Evolutionary conservation across 2,113 vertebrate species (phyloP).

Genomic region (Gobio gobio): DNA sequence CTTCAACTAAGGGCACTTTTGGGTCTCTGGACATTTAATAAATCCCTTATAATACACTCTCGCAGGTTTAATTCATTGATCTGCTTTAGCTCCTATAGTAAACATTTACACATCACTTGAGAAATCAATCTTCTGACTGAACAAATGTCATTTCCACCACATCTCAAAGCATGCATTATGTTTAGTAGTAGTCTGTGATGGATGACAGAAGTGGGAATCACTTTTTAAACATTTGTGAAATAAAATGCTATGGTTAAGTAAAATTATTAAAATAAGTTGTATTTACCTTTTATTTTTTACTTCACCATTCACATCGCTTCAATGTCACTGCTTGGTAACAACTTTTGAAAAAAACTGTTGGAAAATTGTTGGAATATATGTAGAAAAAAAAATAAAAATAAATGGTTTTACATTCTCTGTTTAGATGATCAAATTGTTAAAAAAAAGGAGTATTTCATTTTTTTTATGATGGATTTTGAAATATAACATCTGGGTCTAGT

Average conservation of each 20-base stretch:
- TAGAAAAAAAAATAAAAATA: background rate
- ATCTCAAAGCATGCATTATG: background rate
- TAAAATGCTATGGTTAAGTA: background rate
- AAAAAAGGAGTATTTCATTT: background rate
- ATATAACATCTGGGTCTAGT: background rate
- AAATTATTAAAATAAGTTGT: too few species aligned
- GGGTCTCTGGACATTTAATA: background rate
- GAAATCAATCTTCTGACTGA: background rate
- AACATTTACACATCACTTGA: background rate
- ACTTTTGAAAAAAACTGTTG: background rate
- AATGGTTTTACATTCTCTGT: background rate
- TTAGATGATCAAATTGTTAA: background rate
- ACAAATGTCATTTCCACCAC: background rate
- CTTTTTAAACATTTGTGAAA: background rate
- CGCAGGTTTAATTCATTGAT: background rate
- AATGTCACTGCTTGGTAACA: background rate
- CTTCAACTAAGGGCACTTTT: too few species aligned
- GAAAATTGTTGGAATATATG: background rate
- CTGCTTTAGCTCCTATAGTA: background rate
- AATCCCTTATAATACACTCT: background rate
- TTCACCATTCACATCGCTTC: too few species aligned
- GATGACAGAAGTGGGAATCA: background rate
- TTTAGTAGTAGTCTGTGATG: background rate
- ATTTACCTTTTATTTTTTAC: too few species aligned
- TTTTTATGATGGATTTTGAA: background rate